These are phyloP conservation scores for Lacerta agilis DNA, from an alignment of 2,797 vertebrate genomes.

Conservation along the genomic window DNA sequence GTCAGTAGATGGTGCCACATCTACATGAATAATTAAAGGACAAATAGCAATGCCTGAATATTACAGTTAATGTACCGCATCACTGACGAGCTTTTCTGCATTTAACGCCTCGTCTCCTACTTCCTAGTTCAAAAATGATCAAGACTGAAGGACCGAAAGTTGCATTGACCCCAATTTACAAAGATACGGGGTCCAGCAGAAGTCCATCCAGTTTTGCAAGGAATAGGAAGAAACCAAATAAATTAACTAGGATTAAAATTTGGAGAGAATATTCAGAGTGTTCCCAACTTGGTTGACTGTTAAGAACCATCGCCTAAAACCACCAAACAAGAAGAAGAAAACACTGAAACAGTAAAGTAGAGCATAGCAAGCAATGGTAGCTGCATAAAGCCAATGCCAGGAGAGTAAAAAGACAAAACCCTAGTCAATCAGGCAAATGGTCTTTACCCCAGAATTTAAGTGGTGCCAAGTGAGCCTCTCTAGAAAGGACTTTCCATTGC, in stretches of 20 bases:
- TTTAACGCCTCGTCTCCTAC: accelerated
- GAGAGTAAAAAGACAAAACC: neutral
- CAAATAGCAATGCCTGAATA: neutral
- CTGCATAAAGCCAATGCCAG: neutral
- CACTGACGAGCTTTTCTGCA: too few species aligned
- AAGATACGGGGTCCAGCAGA: neutral
- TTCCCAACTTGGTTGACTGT: neutral
- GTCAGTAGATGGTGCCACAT: neutral
- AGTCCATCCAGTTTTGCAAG: neutral
- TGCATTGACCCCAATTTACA: slow-evolving; percentile 1
- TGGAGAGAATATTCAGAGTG: neutral
- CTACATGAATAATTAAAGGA: neutral
- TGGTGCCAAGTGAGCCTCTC: neutral
- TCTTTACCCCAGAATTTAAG: neutral
- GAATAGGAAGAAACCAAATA: neutral
- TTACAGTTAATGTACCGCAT: neutral
- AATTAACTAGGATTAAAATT: neutral
- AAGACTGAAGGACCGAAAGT: neutral
- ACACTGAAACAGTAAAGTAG: neutral
- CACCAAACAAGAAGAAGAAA: neutral
- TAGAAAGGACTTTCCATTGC: neutral
- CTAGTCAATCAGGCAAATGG: neutral
- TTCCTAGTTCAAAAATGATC: neutral
- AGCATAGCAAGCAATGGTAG: neutral
- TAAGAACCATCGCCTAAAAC: neutral